These are phyloP conservation scores for human (Homo sapiens) DNA, from an alignment of 2,113 vertebrate genomes.

Conservation along the genomic window GRCh38 chr1:206860501-206861000, in stretches of 20 bases:
- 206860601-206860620: neutral
- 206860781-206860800: too few relatives aligned
- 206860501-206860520: neutral
- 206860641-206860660: neutral
- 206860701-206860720: neutral
- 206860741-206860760: neutral
- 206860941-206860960: neutral
- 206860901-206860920: neutral
- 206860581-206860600: neutral
- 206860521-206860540: neutral
- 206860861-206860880: neutral
- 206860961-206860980: neutral
- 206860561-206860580: neutral
- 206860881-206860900: neutral
- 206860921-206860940: neutral
- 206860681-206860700: neutral
- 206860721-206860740: neutral
- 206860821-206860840: neutral
- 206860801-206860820: neutral
- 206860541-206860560: neutral
- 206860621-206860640: neutral
- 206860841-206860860: neutral
- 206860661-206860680: neutral
- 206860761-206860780: neutral
- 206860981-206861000: neutral